Base-by-base conservation (phyloP, 2,888 invertebrate genomes). In the Alsophila aescularia region DNA sequence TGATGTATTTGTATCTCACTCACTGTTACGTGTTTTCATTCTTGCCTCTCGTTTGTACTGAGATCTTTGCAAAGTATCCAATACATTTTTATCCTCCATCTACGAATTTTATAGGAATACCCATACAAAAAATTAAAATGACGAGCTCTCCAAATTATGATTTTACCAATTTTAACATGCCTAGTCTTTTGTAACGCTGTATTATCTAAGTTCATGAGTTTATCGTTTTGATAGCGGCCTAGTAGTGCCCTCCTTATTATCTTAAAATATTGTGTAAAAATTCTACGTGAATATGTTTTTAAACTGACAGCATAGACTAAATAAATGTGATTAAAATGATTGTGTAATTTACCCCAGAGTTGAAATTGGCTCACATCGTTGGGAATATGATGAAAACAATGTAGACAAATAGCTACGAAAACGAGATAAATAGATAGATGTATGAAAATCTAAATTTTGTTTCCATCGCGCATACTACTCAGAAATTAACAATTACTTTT, bases 101-200 rank as follows among this genome's bases (percentile, higher is more conserved):
- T n/a, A n/a, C n/a, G n/a, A n/a, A n/a, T n/a, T n/a, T n/a, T n/a
- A n/a, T n/a, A n/a, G n/a, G n/a, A n/a, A n/a, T n/a, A n/a, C n/a
- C n/a, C n/a, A 41, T 36, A 39, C 7, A 39, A 15, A 47, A 60
- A 60, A 39, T 6, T 2, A 27, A 6, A 3, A 6, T 2, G 9
- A 7, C 2, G 2, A 27, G 27, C 2, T 27, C 8, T 27, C 27
- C 9, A 9, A 27, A 27, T 27, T 6, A 27, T 8, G 9, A 6
- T 29, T 29, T 13, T 40, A 29, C 2, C 7, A 16, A 29, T 41
- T 9, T 27, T n/a, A 36, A 27, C 12, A 8, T 9, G 34, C 48
- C 58, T 7, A 8, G 24, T 24, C 64, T 69, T 66, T 67, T 62
- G 69, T 67, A 61, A 60, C 40, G 24, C 24, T 31, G 6, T 41